A percentile compares a stretch with the other conserved stretches of the same genome.
Conservation (phyloP, 2,888 invertebrate species). For the Teleogryllus oceanicus region DNA sequence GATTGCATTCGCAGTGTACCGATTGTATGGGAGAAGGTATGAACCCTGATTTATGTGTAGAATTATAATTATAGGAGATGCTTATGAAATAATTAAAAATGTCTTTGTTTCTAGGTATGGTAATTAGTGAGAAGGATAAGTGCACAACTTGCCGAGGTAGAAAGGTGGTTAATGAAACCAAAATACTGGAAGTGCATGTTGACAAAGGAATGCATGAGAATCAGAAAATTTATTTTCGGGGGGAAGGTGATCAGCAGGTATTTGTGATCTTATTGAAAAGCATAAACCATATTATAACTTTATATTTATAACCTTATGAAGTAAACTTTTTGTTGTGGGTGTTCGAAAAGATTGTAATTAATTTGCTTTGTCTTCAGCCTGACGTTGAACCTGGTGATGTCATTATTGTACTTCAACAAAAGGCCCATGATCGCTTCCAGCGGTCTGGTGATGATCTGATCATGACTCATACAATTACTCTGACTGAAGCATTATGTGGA, state of each 20-base stretch:
- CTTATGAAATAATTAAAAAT: neutral
- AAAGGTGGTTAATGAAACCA: constrained; percentile 76
- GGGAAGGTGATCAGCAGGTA: constrained; percentile 82
- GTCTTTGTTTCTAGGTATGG: constrained; percentile 55
- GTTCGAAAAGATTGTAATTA: too few relatives aligned
- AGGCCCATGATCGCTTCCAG: constrained; percentile 74
- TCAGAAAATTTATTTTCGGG: constrained; percentile 79
- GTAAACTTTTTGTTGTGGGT: constrained; percentile 37
- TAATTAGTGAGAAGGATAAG: constrained; percentile 75
- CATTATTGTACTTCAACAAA: constrained; percentile 78
- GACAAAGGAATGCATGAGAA: constrained; percentile 86
- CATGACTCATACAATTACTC: constrained; percentile 69
- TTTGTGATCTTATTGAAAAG: neutral
- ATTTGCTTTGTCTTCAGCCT: constrained; percentile 53
- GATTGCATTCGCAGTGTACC: constrained; percentile 43
- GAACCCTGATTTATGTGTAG: neutral
- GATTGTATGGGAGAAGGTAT: constrained; percentile 51
- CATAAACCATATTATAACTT: too few relatives aligned
- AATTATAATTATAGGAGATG: too few relatives aligned
- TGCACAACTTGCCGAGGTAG: constrained; percentile 80
- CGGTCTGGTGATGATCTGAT: constrained; percentile 71
- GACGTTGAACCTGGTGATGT: constrained; percentile 85
- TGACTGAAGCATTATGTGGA: constrained; percentile 90
- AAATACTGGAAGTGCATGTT: constrained; percentile 81
- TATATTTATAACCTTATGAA: neutral